Base-by-base conservation (phyloP, 2,113 vertebrate genomes). In the Odontesthes bonariensis region DNA sequence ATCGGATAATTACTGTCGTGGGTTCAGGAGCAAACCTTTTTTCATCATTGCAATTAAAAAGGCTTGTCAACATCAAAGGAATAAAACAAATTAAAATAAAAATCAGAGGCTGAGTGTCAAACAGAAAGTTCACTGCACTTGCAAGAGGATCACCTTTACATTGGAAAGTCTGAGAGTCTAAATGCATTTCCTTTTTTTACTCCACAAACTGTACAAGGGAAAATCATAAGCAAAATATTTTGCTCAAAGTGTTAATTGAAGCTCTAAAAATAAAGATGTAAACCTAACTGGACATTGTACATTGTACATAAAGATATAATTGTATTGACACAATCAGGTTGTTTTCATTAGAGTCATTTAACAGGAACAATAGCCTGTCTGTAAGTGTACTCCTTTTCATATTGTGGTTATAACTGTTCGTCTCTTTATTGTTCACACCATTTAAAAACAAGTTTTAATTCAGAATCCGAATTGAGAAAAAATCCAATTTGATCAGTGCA, bases 11-110 rank as follows among this genome's bases (percentile, higher is more conserved):
- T 80, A 84, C 77, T 81, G 64, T 77, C 22, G 67, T 33, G 51
- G 60, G 75, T 60, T 57, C 69, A 66, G 65, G 74, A 86, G 75
- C 71, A 69, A 74, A 55, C 17, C 56, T 54, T 77, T 52, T 79
- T 83, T 73, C 61, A 69, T 69, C 49, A 3, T 55, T 52, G 77
- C 77, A 85, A 89, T 91, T 89, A 87, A 82, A 68, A 71, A 86
- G 69, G 42, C 73, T 87, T 85, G 81, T 89, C 87, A 87, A 81
- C 86, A 90, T 91, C 87, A 90, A 90, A 91, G 82, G 40, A 51
- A 52, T 60, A 35, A 27, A 27, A 27, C n/a, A 27, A 27, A 27
- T 27, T 2, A 27, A 27, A 2, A 27, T 75, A 77, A 85, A 73
- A 68, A 83, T 69, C 83, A 72, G 58, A 69, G 77, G 81, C 77